These are phyloP conservation scores for Pampusana beccarii DNA, from an alignment of 2,113 vertebrate species.

Conservation along the genomic window DNA sequence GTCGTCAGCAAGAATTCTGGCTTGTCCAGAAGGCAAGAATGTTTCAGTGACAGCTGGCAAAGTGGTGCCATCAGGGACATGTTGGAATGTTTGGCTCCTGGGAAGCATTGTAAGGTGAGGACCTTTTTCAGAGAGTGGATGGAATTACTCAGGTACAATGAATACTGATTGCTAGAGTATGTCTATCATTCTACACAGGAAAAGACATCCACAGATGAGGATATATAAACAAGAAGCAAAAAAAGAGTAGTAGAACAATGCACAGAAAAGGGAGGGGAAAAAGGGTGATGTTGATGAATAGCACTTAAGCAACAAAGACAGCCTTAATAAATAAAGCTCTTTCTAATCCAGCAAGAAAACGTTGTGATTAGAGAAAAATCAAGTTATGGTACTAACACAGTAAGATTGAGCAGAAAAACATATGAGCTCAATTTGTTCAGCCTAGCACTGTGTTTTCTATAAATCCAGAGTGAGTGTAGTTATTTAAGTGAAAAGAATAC, in stretches of 20 bases:
- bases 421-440: not conserved
- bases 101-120: not conserved
- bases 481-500: not conserved
- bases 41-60: not conserved
- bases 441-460: not conserved
- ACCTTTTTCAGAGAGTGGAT: not conserved
- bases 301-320: not conserved
- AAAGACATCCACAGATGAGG: not conserved
- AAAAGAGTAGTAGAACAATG: not conserved
- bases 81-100: not conserved
- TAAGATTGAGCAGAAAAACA: not conserved
- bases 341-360: not conserved
- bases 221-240: not conserved
- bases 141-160: not conserved
- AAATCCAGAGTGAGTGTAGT: not conserved
- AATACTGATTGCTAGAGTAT: not conserved
- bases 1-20: not conserved
- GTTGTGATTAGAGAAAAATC: not conserved
- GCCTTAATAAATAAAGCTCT: not conserved
- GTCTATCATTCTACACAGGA: not conserved
- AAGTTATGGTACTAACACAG: not conserved
- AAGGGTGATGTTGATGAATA: not conserved
- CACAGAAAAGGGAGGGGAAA: not conserved
- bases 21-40: not conserved
- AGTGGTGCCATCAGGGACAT: not conserved